phyloP scores from a whole-genome alignment of 2,113 vertebrate species.

The Hypanus sabinus region DNA sequence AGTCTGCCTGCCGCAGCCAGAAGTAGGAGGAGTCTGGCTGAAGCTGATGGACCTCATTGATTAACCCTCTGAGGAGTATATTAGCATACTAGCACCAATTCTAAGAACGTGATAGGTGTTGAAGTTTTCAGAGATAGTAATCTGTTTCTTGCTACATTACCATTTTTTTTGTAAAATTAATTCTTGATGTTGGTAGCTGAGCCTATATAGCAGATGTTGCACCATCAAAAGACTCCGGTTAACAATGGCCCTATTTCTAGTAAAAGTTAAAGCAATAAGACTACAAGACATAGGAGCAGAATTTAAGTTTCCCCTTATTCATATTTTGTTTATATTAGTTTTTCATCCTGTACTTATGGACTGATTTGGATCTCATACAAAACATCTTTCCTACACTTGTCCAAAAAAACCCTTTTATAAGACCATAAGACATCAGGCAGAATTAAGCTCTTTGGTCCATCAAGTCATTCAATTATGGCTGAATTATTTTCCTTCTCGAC shows the following conservation, averaged over 20 bases:
- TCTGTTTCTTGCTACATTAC: background rate
- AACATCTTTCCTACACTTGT: no score
- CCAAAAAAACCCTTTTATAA: no score
- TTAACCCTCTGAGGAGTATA: slow-evolving; percentile 40
- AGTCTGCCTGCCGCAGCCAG: slow-evolving; percentile 38
- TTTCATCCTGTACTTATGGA: no score
- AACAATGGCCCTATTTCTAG: background rate
- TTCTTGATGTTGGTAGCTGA: slow-evolving; percentile 6
- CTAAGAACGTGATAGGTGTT: slow-evolving; percentile 33
- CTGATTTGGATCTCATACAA: no score
- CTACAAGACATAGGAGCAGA: no score
- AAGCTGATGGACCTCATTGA: slow-evolving; percentile 21
- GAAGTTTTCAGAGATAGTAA: slow-evolving; percentile 24
- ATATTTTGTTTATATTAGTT: no score
- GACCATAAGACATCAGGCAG: no score
- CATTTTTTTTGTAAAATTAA: slow-evolving; percentile 30
- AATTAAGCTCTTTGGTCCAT: no score
- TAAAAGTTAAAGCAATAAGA: background rate
- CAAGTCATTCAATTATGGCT: no score
- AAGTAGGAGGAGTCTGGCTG: slow-evolving; percentile 37
- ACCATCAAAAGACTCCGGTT: background rate
- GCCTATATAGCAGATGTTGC: slow-evolving; percentile 18
- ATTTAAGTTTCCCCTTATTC: no score
- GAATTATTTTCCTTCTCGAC: no score
- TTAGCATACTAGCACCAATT: slow-evolving; percentile 35